Base-by-base conservation (phyloP, 2,888 invertebrate species). In the Eubasilissa splendida region DNA sequence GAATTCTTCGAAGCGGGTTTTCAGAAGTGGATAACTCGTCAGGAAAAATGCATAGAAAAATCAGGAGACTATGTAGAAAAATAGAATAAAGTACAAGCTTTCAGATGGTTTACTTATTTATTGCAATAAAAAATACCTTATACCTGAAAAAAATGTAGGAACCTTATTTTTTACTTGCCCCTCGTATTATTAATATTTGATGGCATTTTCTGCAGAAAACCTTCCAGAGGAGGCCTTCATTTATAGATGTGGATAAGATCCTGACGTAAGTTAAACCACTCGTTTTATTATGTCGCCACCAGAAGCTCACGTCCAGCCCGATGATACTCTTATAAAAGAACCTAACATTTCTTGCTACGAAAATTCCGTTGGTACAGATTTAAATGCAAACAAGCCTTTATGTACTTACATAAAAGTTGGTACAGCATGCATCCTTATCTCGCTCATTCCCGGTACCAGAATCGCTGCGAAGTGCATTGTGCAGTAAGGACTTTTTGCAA, bases 331-430 rank as follows among this genome's bases (percentile, higher is more conserved):
- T 8, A 50, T 42, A 14, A 66, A 66, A 50, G 14, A 66, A 66
- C 68, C 50, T 50, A 14, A 50, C 68, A 68, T 14, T 68, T 50
- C 50, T 68, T 68, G 3, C n/a, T 1, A 50, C 12, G 52, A 68
- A 68, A 68, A 68, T 12, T 58, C 4, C 14, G n/a, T 5, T 50
- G 14, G 52, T 14, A 42, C 50, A 14, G 50, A 52, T 50, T 68
- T 68, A 50, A 68, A 52, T 68, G 68, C 68, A 68, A 68, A 14
- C 31, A n/a, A 50, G 22, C 7, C 68, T n/a, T 68, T n/a, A 4
- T 68, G n/a, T n/a, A 11, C 22, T 63, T 33, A 11, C 5, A 12
- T 42, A 63, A 5, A n/a, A 5, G 63, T 33, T 31, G 33, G 33
- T n/a, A 33, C 9, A 12, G 11, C 42, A 0, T 10, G 5, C 63